Percentiles rank a stretch among this genome's conserved stretches.
Conservation (phyloP, 30 jellyfish, hydroid and myxozoan genomes). For the Morbakka virulenta region DNA sequence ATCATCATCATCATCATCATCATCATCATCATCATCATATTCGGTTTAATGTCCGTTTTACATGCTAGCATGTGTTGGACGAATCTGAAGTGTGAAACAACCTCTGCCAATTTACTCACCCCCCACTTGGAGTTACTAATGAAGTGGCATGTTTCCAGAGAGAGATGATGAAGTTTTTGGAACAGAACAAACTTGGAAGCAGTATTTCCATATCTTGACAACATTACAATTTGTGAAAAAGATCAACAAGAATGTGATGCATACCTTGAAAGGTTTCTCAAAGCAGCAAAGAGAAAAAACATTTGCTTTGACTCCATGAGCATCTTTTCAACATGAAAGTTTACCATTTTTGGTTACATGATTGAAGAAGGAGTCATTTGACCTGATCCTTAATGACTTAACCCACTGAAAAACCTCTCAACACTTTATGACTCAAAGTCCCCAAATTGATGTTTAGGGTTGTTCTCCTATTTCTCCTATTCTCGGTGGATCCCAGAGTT, state of each 20-base stretch:
- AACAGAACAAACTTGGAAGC: not conserved
- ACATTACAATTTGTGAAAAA: conserved; percentile 38
- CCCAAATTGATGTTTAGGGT: too few relatives aligned
- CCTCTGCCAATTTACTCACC: conserved; percentile 23
- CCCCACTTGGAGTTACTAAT: conserved; percentile 58
- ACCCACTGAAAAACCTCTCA: too few relatives aligned
- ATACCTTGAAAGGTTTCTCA: conserved; percentile 3
- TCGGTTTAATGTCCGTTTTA: too few relatives aligned
- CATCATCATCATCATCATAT: too few relatives aligned
- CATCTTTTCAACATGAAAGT: not conserved
- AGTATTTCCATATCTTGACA: not conserved
- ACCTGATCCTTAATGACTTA: too few relatives aligned
- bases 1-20: too few relatives aligned
- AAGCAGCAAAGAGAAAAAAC: not conserved
- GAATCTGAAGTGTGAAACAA: conserved; percentile 9
- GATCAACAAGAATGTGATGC: conserved; percentile 35
- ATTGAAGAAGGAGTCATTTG: too few relatives aligned
- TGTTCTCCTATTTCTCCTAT: too few relatives aligned
- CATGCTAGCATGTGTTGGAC: too few relatives aligned
- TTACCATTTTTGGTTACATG: too few relatives aligned
- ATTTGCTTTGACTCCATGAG: not conserved
- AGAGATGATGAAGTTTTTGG: not conserved
- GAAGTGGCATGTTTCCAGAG: conserved; percentile 52
- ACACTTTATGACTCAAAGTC: too few relatives aligned
- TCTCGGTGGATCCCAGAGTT: too few relatives aligned